Percentiles rank a stretch among this genome's conserved stretches.
Evolutionary conservation across 2,113 vertebrate species (phyloP).

Genomic region (Hypanus sabinus): DNA sequence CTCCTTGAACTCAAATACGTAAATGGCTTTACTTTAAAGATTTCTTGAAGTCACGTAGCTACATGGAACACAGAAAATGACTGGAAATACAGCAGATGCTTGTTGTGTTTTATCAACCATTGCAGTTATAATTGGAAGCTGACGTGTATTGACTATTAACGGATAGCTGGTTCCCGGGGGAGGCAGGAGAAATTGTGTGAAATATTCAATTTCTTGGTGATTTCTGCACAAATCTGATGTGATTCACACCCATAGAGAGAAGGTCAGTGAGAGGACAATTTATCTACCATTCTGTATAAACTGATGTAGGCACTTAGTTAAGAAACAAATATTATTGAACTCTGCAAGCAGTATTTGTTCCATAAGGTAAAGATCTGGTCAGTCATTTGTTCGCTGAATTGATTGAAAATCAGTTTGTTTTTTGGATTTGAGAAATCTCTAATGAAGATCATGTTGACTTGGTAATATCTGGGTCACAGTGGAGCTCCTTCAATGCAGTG

Average conservation of each 20-base stretch:
- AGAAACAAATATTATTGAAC: not conserved
- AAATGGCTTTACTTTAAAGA: not conserved
- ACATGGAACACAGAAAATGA: not conserved
- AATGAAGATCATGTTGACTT: not conserved
- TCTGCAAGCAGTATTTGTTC: not conserved
- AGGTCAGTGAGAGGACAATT: not conserved
- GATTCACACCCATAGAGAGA: not conserved
- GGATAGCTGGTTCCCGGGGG: not conserved
- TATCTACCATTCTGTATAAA: not conserved
- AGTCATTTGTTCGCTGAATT: not conserved
- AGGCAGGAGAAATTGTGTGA: not conserved
- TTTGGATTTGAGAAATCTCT: not conserved
- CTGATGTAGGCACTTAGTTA: not conserved
- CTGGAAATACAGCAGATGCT: not conserved
- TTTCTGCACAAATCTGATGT: not conserved
- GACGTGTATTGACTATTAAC: not conserved
- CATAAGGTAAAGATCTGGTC: not conserved
- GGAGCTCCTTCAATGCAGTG: not conserved
- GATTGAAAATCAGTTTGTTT: constrained; percentile 5
- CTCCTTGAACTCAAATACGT: not conserved
- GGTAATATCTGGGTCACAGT: too few relatives aligned
- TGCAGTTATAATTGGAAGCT: constrained; percentile 1
- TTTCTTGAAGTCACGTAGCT: not conserved
- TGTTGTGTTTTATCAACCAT: constrained; percentile 9
- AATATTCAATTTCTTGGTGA: not conserved